phyloP scores from a whole-genome alignment of 2,797 vertebrate species.

The Glossophaga mutica region DNA sequence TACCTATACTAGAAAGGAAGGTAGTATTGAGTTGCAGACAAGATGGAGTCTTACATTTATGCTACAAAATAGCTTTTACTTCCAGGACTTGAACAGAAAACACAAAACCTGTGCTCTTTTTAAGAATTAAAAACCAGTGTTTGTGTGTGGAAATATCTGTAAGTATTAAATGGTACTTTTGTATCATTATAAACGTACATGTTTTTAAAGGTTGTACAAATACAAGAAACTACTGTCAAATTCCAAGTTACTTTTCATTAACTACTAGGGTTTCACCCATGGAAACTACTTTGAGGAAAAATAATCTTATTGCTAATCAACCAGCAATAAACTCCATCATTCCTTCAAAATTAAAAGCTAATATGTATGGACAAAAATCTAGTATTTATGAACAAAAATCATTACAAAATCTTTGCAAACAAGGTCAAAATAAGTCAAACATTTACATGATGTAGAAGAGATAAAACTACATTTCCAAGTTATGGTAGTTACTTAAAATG shows the following conservation, averaged over 20 bases:
- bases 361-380: neutral
- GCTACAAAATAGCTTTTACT: conserved; percentile 7
- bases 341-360: conserved; percentile 10
- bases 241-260: neutral
- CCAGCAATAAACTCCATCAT: neutral
- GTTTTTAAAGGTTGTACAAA: conserved; percentile 37
- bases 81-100: neutral
- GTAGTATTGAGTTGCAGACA: neutral
- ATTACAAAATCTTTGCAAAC: neutral
- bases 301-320: neutral
- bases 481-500: conserved; percentile 12
- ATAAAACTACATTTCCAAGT: neutral
- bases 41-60: neutral
- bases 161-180: neutral
- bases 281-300: neutral
- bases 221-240: neutral
- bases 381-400: conserved; percentile 5
- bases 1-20: neutral
- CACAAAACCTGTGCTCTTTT: neutral
- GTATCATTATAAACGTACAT: neutral
- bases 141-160: neutral
- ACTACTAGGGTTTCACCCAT: neutral
- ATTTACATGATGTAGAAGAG: neutral
- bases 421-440: neutral
- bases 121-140: neutral